Base-by-base conservation (phyloP, 2,888 invertebrate genomes). In the Calameuta idolon region DNA sequence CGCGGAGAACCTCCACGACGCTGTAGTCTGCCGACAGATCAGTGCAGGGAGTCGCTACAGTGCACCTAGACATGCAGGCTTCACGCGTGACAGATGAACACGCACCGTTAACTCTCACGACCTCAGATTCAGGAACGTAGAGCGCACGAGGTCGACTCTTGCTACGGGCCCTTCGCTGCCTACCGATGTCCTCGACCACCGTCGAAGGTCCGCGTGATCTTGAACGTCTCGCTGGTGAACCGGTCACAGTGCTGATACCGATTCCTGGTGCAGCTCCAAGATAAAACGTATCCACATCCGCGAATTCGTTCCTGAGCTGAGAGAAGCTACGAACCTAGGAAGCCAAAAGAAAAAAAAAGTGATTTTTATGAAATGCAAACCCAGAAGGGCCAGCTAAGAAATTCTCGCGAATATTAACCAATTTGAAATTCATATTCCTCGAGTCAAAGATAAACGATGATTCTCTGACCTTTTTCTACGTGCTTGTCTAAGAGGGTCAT, bases 231-330 rank as follows among this genome's bases (percentile, higher is more conserved):
- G 95, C 93, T 0, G 95, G 95, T 0, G 95, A 95, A 92, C 94
- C 86, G 89, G 91, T 85, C 33, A 87, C 86, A 34, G 90, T 86
- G n/a, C 93, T 84, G 87, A 92, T 91, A 88, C 92, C 93, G 12
- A 93, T 89, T 1, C 87, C 87, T 69, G 92, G 86, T 2, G 93
- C 94, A 5, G 92, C 92, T 15, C 96, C 95, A 89, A 98, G 93
- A 90, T 97, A 97, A 92, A 98, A 98, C 5, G 97, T 97, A 90
- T 98, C 97, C 77, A 97, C 95, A 87, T 97, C 97, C 23, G 97
- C 96, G 89, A 98, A 97, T 90, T 98, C 98, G 91, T 98, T 97
- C 75, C 98, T 94, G 76, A 98, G 92, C 88, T 98, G 98, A 0
- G 98, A 98, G 91, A 98, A 98, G 91, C 98, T 98, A 85, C 97